Conservation (phyloP, 2,113 vertebrate species). For the Neolamprologus sp. region DNA sequence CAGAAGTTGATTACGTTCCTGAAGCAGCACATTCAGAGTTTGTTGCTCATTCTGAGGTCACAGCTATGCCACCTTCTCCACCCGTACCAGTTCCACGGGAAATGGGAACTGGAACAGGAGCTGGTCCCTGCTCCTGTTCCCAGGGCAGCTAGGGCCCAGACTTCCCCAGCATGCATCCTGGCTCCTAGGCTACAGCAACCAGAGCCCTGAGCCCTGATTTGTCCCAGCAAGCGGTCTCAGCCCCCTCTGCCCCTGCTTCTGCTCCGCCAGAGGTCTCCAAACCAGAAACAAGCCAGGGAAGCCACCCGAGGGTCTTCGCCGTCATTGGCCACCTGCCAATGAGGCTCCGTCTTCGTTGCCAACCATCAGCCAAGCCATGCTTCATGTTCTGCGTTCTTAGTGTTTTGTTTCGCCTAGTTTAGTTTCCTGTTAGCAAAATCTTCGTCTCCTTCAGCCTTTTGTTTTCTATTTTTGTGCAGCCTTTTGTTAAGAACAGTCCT, state of each 20-base stretch:
- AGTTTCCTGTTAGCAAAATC: neutral
- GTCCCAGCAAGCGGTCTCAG: neutral
- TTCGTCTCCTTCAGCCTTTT: neutral
- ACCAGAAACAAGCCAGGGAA: neutral
- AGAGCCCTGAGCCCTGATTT: neutral
- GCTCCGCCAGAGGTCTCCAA: neutral
- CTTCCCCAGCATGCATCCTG: neutral
- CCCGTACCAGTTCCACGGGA: neutral
- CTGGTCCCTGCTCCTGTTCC: neutral
- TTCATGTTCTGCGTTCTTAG: neutral
- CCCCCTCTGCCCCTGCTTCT: neutral
- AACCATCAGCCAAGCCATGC: neutral
- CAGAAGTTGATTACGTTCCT: neutral
- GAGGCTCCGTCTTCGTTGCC: neutral
- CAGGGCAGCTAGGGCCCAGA: neutral
- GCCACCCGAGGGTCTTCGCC: neutral
- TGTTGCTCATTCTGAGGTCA: neutral
- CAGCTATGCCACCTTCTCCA: neutral
- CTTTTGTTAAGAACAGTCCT: neutral
- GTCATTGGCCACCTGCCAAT: neutral
- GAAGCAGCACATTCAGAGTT: neutral
- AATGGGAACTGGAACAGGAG: neutral
- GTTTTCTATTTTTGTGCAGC: neutral
- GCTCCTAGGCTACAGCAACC: neutral
- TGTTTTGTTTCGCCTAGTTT: neutral